Evolutionary conservation across 2,888 invertebrate species (phyloP), one percentile per base, ranked within the genome.

Genomic region (Anoplius nigerrimus): DNA sequence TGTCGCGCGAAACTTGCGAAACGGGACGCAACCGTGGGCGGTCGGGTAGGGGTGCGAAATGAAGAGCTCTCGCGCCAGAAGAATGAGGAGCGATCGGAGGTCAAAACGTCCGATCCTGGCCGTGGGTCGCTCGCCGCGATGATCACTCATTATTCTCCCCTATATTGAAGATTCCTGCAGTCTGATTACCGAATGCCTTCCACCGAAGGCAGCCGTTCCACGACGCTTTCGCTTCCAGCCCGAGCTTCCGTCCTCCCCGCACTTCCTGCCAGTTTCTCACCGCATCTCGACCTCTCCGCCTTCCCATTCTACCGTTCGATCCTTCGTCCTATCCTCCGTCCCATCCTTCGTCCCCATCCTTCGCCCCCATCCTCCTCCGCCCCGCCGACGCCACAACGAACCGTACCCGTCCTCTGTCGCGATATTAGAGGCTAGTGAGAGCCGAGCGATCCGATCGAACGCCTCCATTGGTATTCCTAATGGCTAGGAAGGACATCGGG

Each of bases 111-210:
- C 18, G 48, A 48, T 16, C n/a, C 2, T 1, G 8, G 8, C 1
- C 5, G 48, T 2, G 16, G 15, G 15, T 52, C n/a, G 45, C 20
- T 43, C 73, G 71, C 58, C 60, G 58, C 70, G 67, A 73, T 71
- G 76, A 73, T 71, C 64, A 67, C 73, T 80, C 76, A 79, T 79
- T 76, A 79, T 75, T 79, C 76, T 70, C 56, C 59, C 72, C 69
- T 70, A 79, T 81, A 82, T 82, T 81, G 68, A 76, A 80, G 79
- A 82, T 82, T 82, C 82, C 81, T 75, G 65, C 71, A 65, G 65
- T 77, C 71, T 79, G 80, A 82, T 82, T 82, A 82, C 77, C 72
- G 79, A 81, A 82, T 82, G 69, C 81, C 82, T 78, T 69, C 27
- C 62, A 24, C 27, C 34, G n/a, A 34, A 34, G 34, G 56, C 21